Evolutionary conservation across 2,888 invertebrate species (phyloP), one percentile per base, ranked within the genome.

Genomic region (Pharmacophagus antenor): DNA sequence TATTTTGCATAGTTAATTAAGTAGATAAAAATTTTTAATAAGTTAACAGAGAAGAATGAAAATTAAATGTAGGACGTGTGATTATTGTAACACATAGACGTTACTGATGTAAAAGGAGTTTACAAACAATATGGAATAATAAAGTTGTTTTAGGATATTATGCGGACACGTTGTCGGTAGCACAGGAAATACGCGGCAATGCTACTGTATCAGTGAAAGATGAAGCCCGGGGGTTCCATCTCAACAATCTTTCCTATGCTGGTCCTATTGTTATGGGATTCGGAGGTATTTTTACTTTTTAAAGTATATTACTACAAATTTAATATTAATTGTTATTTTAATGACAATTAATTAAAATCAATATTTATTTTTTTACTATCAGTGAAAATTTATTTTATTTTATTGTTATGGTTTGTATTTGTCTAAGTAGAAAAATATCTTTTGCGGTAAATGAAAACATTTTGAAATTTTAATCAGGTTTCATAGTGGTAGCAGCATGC

Each of bases 231-330:
- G 95, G 95, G 17, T 95, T 96, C 79, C 96, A 97, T 77, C 92
- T 97, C 65, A 96, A 96, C 84, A 97, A 97, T 78, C 92, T 98
- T 56, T 96, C 97, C 0, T 99, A 98, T 81, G 96, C 97, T n/a
- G 99, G 99, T 0, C 99, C 99, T 1, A 96, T 98, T 66, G 95
- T 99, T 56, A 99, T 99, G 98, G 99, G 99, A 27, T 95, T 98
- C 63, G 98, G 99, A 84, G 97, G 97, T 94, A 87, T 82, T 70
- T 65, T 55, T 17, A n/a, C n/a, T 48, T 48, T 47, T 23, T 46
- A 21, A 37, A 37, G 15, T 37, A 2, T 37, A n/a, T 48, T 42
- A 51, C 6, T 25, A 20, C 20, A n/a, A n/a, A n/a, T n/a, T n/a
- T n/a, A n/a, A n/a, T n/a, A n/a, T n/a, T n/a, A n/a, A n/a, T n/a